Conservation (phyloP, 2,113 vertebrate species). For the Atractosteus spatula region DNA sequence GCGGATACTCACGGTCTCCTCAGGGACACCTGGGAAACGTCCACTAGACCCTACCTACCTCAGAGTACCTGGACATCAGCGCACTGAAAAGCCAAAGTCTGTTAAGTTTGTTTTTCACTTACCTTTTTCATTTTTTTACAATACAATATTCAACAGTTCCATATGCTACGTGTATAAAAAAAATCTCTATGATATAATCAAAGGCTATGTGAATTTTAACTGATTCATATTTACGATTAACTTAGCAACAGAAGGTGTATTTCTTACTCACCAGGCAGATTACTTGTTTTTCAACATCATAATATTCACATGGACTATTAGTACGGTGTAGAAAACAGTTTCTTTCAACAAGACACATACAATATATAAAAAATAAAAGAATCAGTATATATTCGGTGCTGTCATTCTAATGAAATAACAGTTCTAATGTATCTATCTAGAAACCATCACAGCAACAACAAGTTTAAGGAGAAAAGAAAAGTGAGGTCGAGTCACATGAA, state of each 20-base stretch:
- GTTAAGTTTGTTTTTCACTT: conserved; percentile 60
- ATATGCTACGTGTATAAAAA: conserved; percentile 52
- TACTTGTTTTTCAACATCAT: conserved; percentile 79
- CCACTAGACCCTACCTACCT: conserved; percentile 64
- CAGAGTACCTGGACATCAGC: conserved; percentile 25
- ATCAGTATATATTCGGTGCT: background rate
- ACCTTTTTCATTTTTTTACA: conserved; percentile 52
- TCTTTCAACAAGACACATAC: conserved; percentile 45
- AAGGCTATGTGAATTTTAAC: conserved; percentile 50
- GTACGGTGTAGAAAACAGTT: conserved; percentile 62
- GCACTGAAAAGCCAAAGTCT: conserved; percentile 55
- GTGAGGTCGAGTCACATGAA: conserved; percentile 19
- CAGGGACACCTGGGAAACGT: conserved; percentile 15
- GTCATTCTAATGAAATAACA: too few species aligned
- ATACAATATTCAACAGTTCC: conserved; percentile 69
- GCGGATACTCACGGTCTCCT: conserved; percentile 62
- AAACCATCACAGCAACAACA: conserved; percentile 11
- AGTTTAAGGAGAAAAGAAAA: conserved; percentile 27
- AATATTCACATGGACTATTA: conserved; percentile 76
- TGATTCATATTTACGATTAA: conserved; percentile 54
- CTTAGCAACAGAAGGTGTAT: conserved; percentile 74
- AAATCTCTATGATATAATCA: conserved; percentile 6
- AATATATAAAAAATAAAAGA: conserved; percentile 25
- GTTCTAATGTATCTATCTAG: too few species aligned
- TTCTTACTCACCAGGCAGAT: conserved; percentile 79